Evolutionary conservation across 1,140 invertebrate species (phyloP).

Genomic region (Anastrepha ludens): DNA sequence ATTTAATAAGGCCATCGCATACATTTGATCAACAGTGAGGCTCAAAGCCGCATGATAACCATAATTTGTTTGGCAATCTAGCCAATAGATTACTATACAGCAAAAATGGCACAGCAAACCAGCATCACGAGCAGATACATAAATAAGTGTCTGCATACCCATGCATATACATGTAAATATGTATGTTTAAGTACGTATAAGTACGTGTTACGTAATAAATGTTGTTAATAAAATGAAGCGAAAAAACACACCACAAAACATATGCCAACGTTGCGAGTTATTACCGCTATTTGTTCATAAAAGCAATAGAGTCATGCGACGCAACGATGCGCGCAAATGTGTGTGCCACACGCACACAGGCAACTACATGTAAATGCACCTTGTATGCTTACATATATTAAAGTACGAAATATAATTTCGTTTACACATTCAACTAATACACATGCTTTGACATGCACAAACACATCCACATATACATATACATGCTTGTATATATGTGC

Average conservation of each 20-base stretch:
- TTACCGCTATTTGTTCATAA: conserved; percentile 1
- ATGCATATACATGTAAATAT: too few species aligned
- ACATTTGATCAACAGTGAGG: not conserved
- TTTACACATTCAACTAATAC: not conserved
- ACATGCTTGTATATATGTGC: not conserved
- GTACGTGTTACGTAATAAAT: not conserved
- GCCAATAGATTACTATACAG: not conserved
- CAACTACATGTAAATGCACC: not conserved
- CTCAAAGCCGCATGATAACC: not conserved
- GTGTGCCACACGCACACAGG: not conserved
- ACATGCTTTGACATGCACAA: not conserved
- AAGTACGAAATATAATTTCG: not conserved
- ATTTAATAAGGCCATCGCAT: too few species aligned
- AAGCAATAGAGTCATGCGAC: not conserved
- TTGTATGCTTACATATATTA: not conserved
- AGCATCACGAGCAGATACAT: not conserved
- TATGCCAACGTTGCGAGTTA: not conserved
- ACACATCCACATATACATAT: not conserved
- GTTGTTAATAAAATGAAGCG: not conserved
- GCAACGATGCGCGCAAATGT: not conserved
- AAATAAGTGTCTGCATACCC: too few species aligned
- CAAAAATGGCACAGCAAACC: not conserved
- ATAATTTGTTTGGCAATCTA: not conserved
- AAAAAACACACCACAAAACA: not conserved
- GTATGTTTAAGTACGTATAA: not conserved